Base-by-base conservation (phyloP, 2,888 invertebrate species). In the Apocheima hispidaria region DNA sequence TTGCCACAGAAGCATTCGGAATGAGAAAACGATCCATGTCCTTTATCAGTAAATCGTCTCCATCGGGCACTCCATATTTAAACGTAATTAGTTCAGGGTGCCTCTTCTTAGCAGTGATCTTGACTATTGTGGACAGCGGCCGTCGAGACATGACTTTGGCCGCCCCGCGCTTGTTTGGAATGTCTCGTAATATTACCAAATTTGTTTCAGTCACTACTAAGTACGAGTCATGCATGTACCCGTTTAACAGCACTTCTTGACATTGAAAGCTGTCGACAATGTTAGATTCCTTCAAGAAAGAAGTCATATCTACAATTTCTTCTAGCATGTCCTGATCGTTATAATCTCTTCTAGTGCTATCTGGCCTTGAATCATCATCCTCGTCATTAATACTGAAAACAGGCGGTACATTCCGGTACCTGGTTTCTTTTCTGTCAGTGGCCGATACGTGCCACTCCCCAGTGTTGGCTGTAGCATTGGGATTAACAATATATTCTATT, bases 41-140 rank as follows among this genome's bases (percentile, higher is more conserved):
- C 74, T 92, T 96, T 62, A 98, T 96, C 62, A 96, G 93, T 35
- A 97, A 91, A 41, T 95, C 95, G 75, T 97, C 96, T 48, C 96
- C 97, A 81, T 97, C 96, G 2, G 96, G 96, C 58, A 96, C 94
- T 4, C 99, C 98, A 84, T 99, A 99, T 84, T 98, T 98, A 86
- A 99, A 99, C 0, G 99, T 99, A 66, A 99, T 98, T 74, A 99
- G 93, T 88, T 99, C 98, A 0, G 99, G 99, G 83, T 98, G 97
- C 58, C 96, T 95, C 84, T 98, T 98, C 84, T 98, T 98, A 10
- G 99, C 98, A 0, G 99, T 99, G 65, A 99, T 99, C 93, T 98
- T 98, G 7, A 99, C 97, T 74, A 99, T 98, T 51, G 97, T 97
- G 2, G 97, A 96, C 54, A 99, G 92, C 0, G 98, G 97, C 56